Base-by-base conservation (phyloP, 1,140 invertebrate genomes). In the Drosophila teissieri region DNA sequence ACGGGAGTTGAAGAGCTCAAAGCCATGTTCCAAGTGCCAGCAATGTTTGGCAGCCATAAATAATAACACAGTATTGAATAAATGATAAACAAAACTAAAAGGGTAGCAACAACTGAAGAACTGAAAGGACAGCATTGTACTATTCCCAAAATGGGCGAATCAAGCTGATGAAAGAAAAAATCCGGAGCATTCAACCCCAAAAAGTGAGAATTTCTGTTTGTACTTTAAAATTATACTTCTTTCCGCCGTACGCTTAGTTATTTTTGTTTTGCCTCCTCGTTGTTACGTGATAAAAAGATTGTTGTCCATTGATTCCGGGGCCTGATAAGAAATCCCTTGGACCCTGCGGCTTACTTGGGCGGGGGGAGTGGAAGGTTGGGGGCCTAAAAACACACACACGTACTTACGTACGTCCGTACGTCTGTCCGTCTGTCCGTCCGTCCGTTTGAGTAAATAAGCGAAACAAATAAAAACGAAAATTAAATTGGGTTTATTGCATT, bases 401-500 rank as follows among this genome's bases (percentile, higher is more conserved):
- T 67, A 78, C 82, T 54, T 68, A 27, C 82, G 65, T 75, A 39
- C 55, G 78, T n/a, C 45, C 45, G 78, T 6, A 22, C 14, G 10
- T 48, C 24, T 4, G 24, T 24, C 24, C 22, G 58, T 70, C 34
- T 78, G 65, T 75, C 44, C 55, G 78, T n/a, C 45, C 45, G 78
- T 8, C 46, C 22, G 14, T 51, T 61, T 70, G 62, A 63, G 83
- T 76, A 86, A 86, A 88, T 82, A 86, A 82, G 74, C 78, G 82
- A 76, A 82, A 63, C 79, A 86, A 86, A 88, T 88, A 88, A 83
- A 88, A 84, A 88, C 76, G 78, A 39, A 79, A 85, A 88, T 84
- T 80, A 80, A 89, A 88, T 89, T 83, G 77, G 77, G 84, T 88
- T 88, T 88, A 88, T 88, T 78, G 84, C 84, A 84, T 88, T 88